A percentile compares a stretch with the other conserved stretches of the same genome.
phyloP scores from a whole-genome alignment of 2,113 vertebrate species.

The Xiphophorus couchianus region DNA sequence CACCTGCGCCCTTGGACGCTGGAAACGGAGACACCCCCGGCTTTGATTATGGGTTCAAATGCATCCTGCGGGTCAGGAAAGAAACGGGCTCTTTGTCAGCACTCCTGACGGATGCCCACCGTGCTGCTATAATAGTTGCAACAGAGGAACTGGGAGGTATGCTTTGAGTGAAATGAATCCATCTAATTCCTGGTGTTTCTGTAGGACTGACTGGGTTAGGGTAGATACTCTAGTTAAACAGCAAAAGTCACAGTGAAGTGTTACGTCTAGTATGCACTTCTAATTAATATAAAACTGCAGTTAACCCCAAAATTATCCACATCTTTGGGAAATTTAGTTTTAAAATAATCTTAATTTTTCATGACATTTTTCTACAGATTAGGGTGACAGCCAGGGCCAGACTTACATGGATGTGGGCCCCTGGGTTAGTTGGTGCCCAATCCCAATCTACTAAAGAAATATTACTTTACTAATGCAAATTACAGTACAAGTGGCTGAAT shows the following conservation, averaged over 20 bases:
- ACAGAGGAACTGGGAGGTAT: not conserved
- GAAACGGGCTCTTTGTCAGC: slow-evolving; percentile 38
- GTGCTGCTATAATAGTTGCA: slow-evolving; percentile 4
- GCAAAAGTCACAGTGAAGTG: not conserved
- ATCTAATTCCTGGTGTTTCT: not conserved
- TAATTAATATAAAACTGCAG: no score
- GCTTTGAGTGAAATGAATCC: not conserved
- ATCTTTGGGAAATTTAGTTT: no score
- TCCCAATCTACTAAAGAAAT: no score
- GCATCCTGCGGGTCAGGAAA: slow-evolving; percentile 34
- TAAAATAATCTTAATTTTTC: no score
- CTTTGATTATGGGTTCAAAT: slow-evolving; percentile 51
- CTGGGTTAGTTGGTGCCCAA: no score
- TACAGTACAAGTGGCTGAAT: no score
- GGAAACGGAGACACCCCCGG: slow-evolving; percentile 53
- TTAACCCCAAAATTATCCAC: no score
- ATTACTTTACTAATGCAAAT: no score
- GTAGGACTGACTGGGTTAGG: not conserved
- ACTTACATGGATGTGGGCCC: no score
- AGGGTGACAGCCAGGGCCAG: no score
- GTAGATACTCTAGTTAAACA: not conserved
- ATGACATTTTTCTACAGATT: no score
- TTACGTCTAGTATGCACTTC: no score
- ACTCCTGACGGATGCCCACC: slow-evolving; percentile 20
- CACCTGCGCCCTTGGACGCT: slow-evolving; percentile 72